Percentiles rank a stretch among this genome's conserved stretches.
Conservation (phyloP, 2,888 invertebrate species). For the Meteorus cinctellus region DNA sequence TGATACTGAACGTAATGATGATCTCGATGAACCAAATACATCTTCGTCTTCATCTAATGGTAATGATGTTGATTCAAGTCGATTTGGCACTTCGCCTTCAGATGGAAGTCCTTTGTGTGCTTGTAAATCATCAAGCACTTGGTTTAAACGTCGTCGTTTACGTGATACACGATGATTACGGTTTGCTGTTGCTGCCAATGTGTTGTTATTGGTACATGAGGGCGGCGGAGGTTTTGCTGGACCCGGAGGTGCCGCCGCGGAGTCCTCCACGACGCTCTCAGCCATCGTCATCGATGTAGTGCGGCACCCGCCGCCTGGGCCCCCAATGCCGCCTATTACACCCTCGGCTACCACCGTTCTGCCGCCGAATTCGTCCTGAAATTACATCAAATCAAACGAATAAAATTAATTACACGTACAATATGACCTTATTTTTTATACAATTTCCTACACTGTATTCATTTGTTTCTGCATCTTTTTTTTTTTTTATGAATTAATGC, state of each 20-base stretch:
- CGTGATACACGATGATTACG: slow-evolving; percentile 79
- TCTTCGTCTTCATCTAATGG: slow-evolving; percentile 69
- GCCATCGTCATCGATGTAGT: slow-evolving; percentile 82
- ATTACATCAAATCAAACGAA: slow-evolving; percentile 48
- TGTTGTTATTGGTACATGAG: slow-evolving; percentile 77
- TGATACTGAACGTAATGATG: slow-evolving; percentile 55
- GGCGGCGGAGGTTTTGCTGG: slow-evolving; percentile 73
- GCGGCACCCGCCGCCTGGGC: slow-evolving; percentile 74
- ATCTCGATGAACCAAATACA: slow-evolving; percentile 69
- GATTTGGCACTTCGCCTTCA: slow-evolving; percentile 48
- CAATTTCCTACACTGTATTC: not conserved
- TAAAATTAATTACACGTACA: slow-evolving; percentile 27
- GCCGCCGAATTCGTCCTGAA: slow-evolving; percentile 70
- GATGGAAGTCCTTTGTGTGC: slow-evolving; percentile 66
- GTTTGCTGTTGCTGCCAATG: slow-evolving; percentile 78
- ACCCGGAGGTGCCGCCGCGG: slow-evolving; percentile 77
- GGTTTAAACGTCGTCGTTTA: slow-evolving; percentile 86
- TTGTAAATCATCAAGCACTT: slow-evolving; percentile 85
- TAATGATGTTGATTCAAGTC: slow-evolving; percentile 55
- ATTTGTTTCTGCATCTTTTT: not conserved
- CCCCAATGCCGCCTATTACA: slow-evolving; percentile 70
- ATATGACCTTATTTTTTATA: not conserved
- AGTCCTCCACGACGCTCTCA: slow-evolving; percentile 79
- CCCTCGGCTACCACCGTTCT: slow-evolving; percentile 71
- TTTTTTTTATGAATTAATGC: not conserved